Evolutionary conservation across 1,140 invertebrate genomes (phyloP), one percentile per base, ranked within the genome.

Genomic region (Mycetomoellerius zeteki): DNA sequence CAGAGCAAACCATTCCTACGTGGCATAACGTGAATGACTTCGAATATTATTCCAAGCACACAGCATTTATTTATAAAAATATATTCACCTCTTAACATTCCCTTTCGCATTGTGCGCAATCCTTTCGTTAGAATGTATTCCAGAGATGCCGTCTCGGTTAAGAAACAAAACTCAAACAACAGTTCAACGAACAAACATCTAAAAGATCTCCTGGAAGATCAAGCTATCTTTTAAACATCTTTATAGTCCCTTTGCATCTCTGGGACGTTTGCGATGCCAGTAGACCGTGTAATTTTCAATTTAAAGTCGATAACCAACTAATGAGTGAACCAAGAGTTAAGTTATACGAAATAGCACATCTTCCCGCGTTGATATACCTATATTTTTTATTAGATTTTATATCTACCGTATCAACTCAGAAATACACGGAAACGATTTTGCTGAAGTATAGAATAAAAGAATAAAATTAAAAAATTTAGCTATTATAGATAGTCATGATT

Each of bases 41-140:
- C 1, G 73, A 73, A 73, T 82, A 73, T 82, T 82, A 82, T 82
- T 50, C 67, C 67, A 24, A 3, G 21, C 37, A 43, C 24, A 27
- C 80, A 33, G 12, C 24, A 43, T 47, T 16, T 73, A 16, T 12
- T 19, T 5, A 47, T 37, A 60, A 75, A 75, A 50, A 33, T 73
- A 47, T 84, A 60, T 84, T 56, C 37, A 37, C n/a, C 43, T 73
- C 58, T 73, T 60, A 50, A 62, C 75, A 84, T 75, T 47, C 69
- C 14, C 54, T 84, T 56, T 19, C 27, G 50, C 24, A 69, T 43
- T 60, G 12, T 16, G 37, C 80, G 24, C 52, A 30, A 60, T 75
- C 27, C 16, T 73, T 75, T 75, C 37, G 69, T 75, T 60, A 60
- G 37, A 75, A 50, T 50, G 54, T 62, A 60, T 73, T 47, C 24